Evolutionary conservation across 2,113 vertebrate species (phyloP).

Genomic region (Pterocles burchelli): DNA sequence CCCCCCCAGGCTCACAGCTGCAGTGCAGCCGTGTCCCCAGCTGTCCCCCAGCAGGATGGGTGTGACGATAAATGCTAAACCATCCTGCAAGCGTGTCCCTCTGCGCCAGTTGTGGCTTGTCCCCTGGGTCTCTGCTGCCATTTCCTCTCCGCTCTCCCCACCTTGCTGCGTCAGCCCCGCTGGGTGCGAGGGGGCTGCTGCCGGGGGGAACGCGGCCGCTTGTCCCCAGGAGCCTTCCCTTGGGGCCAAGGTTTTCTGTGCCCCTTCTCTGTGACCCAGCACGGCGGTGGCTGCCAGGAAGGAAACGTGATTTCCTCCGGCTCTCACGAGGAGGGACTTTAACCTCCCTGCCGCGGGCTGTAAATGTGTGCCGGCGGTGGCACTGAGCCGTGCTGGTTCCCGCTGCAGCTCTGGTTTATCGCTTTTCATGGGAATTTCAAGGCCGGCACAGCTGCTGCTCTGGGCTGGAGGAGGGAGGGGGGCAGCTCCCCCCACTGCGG

Average conservation of each 20-base stretch:
- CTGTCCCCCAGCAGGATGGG: neutral
- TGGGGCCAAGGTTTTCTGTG: neutral
- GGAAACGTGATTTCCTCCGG: neutral
- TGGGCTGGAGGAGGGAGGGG: neutral
- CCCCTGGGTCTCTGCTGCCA: neutral
- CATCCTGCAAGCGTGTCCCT: neutral
- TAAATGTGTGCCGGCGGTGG: neutral
- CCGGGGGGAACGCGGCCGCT: accelerated
- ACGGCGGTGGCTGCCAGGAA: neutral
- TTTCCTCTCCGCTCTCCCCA: neutral
- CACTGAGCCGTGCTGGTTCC: neutral
- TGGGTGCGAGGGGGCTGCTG: no score
- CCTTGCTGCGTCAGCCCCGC: neutral
- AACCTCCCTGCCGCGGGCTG: neutral
- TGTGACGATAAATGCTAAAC: neutral
- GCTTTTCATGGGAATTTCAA: neutral
- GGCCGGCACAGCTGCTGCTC: neutral
- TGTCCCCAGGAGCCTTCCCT: neutral
- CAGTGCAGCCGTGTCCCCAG: neutral
- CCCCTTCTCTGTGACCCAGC: neutral
- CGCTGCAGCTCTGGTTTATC: accelerated
- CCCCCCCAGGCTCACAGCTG: neutral
- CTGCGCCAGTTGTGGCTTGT: accelerated
- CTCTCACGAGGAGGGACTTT: neutral
- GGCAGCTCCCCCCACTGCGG: accelerated